These are phyloP conservation scores for Apis florea DNA, from an alignment of 1,140 invertebrate genomes.

Conservation along the genomic window DNA sequence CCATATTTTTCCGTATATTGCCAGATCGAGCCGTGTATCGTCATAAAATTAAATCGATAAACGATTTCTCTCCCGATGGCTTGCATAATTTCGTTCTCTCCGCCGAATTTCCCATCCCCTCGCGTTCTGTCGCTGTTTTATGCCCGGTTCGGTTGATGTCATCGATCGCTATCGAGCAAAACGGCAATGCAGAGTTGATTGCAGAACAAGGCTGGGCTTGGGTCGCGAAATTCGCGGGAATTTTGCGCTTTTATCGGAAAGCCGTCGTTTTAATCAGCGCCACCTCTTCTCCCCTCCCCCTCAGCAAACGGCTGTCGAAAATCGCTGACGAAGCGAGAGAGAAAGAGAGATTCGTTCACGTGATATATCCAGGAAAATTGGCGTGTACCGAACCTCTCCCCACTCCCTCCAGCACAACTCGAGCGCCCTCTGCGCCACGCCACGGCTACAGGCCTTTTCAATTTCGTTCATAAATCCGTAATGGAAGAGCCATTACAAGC, in stretches of 20 bases:
- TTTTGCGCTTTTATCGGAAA: slow-evolving; percentile 62
- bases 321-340: slow-evolving; percentile 59
- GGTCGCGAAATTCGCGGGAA: slow-evolving; percentile 55
- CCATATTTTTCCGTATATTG: too few relatives aligned
- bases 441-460: slow-evolving; percentile 59
- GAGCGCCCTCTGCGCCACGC: background rate
- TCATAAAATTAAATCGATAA: slow-evolving; percentile 26
- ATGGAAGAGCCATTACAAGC: slow-evolving; percentile 62
- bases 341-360: slow-evolving; percentile 51
- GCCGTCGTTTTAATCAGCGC: slow-evolving; percentile 65
- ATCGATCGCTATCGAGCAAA: slow-evolving; percentile 56
- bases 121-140: slow-evolving; percentile 25
- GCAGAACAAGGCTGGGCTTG: slow-evolving; percentile 57
- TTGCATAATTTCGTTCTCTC: slow-evolving; percentile 36
- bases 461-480: slow-evolving; percentile 67
- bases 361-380: slow-evolving; percentile 60
- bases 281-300: background rate
- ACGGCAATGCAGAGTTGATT: slow-evolving; percentile 57
- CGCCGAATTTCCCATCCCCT: background rate
- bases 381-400: slow-evolving; percentile 12
- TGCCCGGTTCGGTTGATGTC: slow-evolving; percentile 38
- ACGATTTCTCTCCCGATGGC: slow-evolving; percentile 1
- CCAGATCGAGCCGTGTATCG: background rate
- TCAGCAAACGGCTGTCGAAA: slow-evolving; percentile 42
- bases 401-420: background rate